Evolutionary conservation across 2,113 vertebrate species (phyloP), one percentile per base, ranked within the genome.

Genomic region (Microtus richardsoni): DNA sequence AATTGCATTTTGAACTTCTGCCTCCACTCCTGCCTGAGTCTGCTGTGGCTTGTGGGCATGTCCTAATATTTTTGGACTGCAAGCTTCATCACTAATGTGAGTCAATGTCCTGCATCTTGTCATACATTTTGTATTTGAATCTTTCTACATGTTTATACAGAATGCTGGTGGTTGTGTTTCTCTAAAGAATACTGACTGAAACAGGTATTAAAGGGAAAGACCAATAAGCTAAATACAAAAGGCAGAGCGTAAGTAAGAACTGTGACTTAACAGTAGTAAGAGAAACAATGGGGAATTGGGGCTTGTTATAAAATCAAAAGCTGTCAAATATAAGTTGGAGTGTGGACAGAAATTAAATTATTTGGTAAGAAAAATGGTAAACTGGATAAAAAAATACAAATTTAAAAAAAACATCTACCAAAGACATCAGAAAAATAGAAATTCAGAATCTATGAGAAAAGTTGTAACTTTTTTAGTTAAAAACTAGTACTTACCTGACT

Each of bases 391-490:
- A 96, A 85, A 16, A 75, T 16, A 68, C 0, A 79, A 89, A 41
- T 26, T 26, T 75, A 54, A 12, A 24, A 74, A 91, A 74, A 91
- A 90, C 7, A 47, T 2, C 28, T 33, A 88, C 73, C 33, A 85
- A 62, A 88, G 86, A 54, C 16, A 90, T 7, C 44, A 92, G 26
- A 10, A 70, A 85, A 73, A 88, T 26, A n/a, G 28, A 95, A 79
- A 89, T 84, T 87, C 54, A 94, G 77, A 78, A 66, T 86, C 41
- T 71, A 71, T 47, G 13, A 60, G 54, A 94, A 95, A 96, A 91
- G 39, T 33, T 22, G 87, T 75, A 60, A 82, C 88, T 78, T 94
- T 89, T 96, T 60, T 83, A 88, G 83, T n/a, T 88, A 82, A 95
- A 97, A 95, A 21, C 8, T 41, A 86, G 0, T 60, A 83, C 74